phyloP scores from a whole-genome alignment of 2,113 vertebrate genomes.

The Excalfactoria chinensis region DNA sequence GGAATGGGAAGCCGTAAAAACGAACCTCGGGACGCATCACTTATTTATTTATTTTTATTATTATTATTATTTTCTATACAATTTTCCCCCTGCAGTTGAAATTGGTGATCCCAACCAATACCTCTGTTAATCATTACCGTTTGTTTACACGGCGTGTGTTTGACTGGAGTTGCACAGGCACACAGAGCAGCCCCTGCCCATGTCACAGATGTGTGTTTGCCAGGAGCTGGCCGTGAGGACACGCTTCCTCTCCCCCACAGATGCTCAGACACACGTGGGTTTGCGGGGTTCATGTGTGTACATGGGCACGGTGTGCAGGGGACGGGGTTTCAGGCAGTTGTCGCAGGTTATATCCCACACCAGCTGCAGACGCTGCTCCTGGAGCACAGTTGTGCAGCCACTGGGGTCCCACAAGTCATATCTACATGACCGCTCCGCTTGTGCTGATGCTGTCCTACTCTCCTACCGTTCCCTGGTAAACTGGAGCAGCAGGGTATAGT shows the following conservation, averaged over 20 bases:
- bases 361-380: not conserved
- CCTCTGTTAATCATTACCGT: slow-evolving; percentile 77
- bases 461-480: not conserved
- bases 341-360: not conserved
- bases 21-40: not conserved
- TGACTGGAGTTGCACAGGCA: slow-evolving; percentile 49
- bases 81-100: slow-evolving; percentile 62
- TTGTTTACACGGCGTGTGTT: slow-evolving; percentile 74
- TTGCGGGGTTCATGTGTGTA: not conserved
- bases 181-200: slow-evolving; percentile 9
- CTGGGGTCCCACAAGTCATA: not conserved
- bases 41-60: not conserved
- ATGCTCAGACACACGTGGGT: not conserved
- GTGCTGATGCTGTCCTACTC: not conserved
- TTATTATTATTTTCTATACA: not conserved
- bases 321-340: not conserved
- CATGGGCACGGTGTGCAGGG: not conserved
- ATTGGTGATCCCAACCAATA: slow-evolving; percentile 66
- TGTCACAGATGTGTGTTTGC: slow-evolving; percentile 31
- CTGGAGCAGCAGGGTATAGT: not conserved
- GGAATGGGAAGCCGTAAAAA: slow-evolving; percentile 53
- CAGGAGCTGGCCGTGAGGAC: not conserved
- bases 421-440: not conserved
- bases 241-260: not conserved
- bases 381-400: not conserved